Evolutionary conservation across 2,797 vertebrate species (phyloP).

Genomic region (Molossus molossus): DNA sequence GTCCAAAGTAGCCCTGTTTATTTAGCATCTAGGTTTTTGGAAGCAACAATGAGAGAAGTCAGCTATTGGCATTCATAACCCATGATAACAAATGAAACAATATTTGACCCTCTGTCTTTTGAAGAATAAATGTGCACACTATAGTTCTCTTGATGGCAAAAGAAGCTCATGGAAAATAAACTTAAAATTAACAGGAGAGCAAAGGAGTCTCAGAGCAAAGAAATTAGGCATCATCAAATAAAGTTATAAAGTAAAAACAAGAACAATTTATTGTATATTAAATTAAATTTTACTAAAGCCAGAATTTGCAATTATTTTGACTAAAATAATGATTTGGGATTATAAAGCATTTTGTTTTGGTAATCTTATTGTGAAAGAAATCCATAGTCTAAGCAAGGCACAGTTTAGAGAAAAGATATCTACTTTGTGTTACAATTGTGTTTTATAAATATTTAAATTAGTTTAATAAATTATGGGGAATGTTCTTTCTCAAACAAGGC

Average conservation of each 20-base stretch:
- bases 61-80: not conserved
- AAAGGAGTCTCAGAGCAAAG: not conserved
- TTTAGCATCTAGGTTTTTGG: not conserved
- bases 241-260: not conserved
- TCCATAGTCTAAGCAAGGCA: not conserved
- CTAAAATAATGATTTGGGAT: not conserved
- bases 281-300: not conserved
- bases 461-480: not conserved
- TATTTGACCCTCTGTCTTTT: not conserved
- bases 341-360: not conserved
- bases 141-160: not conserved
- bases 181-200: not conserved
- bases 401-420: not conserved
- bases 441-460: conserved; percentile 19
- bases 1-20: not conserved
- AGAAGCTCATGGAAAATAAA: not conserved
- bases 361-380: not conserved
- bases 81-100: not conserved
- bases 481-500: not conserved
- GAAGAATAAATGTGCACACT: conserved; percentile 23
- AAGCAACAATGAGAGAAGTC: not conserved
- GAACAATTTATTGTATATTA: not conserved
- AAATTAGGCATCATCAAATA: not conserved
- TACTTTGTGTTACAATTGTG: not conserved
- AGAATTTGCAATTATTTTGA: not conserved